These are phyloP conservation scores for Meteorus cinctellus DNA, from an alignment of 2,888 invertebrate genomes.

Conservation along the genomic window DNA sequence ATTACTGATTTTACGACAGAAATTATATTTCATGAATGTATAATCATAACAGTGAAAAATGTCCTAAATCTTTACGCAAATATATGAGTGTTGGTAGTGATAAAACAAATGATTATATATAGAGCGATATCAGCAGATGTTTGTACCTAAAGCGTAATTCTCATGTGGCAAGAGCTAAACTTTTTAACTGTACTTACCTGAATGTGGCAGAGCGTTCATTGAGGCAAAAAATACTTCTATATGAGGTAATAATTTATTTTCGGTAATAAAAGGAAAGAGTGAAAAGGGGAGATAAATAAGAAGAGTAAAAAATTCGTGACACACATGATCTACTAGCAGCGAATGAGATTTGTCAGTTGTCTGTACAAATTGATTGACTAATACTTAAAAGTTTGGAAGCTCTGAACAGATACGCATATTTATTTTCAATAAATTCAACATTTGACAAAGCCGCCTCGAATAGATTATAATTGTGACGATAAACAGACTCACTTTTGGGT, in stretches of 20 bases:
- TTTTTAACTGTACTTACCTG: conserved; percentile 26
- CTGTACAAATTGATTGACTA: conserved; percentile 37
- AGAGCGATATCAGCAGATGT: neutral
- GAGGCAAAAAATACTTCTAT: conserved; percentile 48
- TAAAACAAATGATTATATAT: conserved; percentile 4
- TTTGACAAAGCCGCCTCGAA: conserved; percentile 32
- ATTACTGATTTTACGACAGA: neutral
- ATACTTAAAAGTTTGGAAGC: conserved; percentile 38
- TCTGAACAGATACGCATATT: conserved; percentile 10
- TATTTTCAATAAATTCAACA: conserved; percentile 27
- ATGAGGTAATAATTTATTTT: conserved; percentile 59
- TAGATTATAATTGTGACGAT: conserved; percentile 10
- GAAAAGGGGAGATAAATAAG: conserved; percentile 40
- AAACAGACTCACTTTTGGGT: neutral
- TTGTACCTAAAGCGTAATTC: conserved; percentile 13
- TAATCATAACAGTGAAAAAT: neutral
- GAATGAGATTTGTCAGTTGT: conserved; percentile 20
- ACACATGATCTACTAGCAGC: neutral
- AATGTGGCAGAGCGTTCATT: conserved; percentile 20
- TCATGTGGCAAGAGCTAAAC: neutral
- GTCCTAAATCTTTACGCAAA: too few relatives aligned
- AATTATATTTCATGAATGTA: neutral
- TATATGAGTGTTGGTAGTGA: neutral
- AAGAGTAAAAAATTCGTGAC: conserved; percentile 24
- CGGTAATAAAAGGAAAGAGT: conserved; percentile 53